Conservation (phyloP, 30 jellyfish, hydroid and myxozoan species). For the Hydractinia echinata region DNA sequence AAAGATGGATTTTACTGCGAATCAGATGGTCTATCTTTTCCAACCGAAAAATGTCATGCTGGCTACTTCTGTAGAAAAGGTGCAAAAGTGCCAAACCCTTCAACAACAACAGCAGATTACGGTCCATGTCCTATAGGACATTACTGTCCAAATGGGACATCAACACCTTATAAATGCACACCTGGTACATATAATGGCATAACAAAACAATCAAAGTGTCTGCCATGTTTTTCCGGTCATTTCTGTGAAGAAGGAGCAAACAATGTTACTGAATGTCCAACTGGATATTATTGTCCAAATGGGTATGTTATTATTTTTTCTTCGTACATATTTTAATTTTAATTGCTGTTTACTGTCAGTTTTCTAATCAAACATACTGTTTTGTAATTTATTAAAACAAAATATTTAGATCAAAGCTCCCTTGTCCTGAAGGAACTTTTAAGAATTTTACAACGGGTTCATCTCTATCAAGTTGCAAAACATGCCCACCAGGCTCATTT, state of each 20-base stretch:
- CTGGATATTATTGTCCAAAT: constrained; percentile 88
- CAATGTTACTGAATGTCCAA: constrained; percentile 57
- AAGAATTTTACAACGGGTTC: constrained; percentile 77
- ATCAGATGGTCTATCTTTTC: constrained; percentile 72
- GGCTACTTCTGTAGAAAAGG: constrained; percentile 88
- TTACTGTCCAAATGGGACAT: constrained; percentile 61
- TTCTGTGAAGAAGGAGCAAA: constrained; percentile 67
- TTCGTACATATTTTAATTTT: not conserved
- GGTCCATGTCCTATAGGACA: constrained; percentile 90
- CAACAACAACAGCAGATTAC: constrained; percentile 44
- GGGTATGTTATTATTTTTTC: constrained; percentile 39
- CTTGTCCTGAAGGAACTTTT: constrained; percentile 94
- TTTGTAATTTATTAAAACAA: not conserved
- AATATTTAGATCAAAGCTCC: constrained; percentile 24
- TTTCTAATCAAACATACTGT: too few species aligned
- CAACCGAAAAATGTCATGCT: constrained; percentile 72
- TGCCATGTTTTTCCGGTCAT: constrained; percentile 72
- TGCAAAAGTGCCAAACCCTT: constrained; percentile 58
- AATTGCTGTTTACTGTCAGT: not conserved
- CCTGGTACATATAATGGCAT: constrained; percentile 73
- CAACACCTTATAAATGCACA: constrained; percentile 57
- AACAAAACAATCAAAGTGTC: constrained; percentile 55
- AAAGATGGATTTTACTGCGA: constrained; percentile 77
- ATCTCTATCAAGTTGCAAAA: constrained; percentile 53
- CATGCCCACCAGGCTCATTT: constrained; percentile 88